Conservation (phyloP, 2,113 vertebrate species). For the Okapia johnstoni region DNA sequence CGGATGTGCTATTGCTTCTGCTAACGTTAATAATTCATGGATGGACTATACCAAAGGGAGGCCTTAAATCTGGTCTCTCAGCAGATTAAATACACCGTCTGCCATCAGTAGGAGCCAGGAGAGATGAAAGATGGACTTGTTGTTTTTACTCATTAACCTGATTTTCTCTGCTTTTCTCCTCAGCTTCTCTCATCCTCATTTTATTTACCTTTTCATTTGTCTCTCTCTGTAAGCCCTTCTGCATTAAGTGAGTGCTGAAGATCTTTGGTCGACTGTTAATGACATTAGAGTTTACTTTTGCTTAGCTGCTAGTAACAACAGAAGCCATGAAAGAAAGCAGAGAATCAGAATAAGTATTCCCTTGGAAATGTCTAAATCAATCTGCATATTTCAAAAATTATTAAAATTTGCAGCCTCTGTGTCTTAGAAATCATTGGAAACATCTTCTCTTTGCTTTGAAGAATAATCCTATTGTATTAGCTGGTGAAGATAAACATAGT, state of each 20-base stretch:
- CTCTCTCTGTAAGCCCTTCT: not conserved
- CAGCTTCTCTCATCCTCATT: not conserved
- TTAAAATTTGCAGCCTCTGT: conserved; percentile 56
- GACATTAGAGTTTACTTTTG: conserved; percentile 52
- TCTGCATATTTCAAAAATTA: conserved; percentile 63
- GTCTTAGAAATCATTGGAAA: conserved; percentile 53
- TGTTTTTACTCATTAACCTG: conserved; percentile 61
- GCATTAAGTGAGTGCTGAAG: not conserved
- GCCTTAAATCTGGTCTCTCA: conserved; percentile 64
- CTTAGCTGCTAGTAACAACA: conserved; percentile 55
- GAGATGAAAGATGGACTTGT: conserved; percentile 66
- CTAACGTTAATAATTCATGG: conserved; percentile 77
- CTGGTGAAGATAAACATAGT: not conserved
- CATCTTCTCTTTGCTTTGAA: conserved; percentile 49
- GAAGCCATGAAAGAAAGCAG: conserved; percentile 60
- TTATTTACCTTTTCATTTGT: conserved; percentile 29
- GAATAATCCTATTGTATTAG: not conserved
- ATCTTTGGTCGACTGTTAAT: not conserved
- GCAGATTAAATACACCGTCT: conserved; percentile 63
- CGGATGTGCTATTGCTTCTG: conserved; percentile 57
- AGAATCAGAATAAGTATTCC: conserved; percentile 59
- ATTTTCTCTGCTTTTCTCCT: conserved; percentile 8
- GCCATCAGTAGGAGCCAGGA: conserved; percentile 46
- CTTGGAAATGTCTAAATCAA: conserved; percentile 66
- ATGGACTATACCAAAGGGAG: conserved; percentile 63